These are phyloP conservation scores for Hemibagrus wyckioides DNA, from an alignment of 2,113 vertebrate species.

Conservation along the genomic window DNA sequence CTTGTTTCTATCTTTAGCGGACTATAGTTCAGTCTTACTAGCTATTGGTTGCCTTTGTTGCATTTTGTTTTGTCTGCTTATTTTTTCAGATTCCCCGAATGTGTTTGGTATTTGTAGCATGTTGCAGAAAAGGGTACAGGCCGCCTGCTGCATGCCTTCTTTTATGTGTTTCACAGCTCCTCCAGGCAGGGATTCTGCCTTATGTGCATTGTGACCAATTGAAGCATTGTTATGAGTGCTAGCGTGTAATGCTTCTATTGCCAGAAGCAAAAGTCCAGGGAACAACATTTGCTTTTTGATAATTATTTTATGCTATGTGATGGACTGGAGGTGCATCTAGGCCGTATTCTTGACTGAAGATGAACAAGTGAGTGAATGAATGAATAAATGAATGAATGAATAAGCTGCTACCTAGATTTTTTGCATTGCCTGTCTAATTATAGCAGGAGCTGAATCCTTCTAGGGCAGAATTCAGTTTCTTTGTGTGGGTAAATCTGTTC, in stretches of 20 bases:
- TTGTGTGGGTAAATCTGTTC: neutral
- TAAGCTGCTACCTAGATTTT: neutral
- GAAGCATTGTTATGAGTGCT: constrained; percentile 14
- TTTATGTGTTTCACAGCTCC: constrained; percentile 21
- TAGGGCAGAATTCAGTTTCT: neutral
- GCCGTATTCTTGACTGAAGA: neutral
- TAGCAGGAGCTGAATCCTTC: neutral
- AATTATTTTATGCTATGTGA: constrained; percentile 11
- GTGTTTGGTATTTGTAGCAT: constrained; percentile 1
- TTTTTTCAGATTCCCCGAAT: neutral
- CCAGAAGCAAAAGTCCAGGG: neutral
- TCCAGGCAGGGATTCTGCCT: constrained; percentile 5
- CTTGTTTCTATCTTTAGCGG: constrained; percentile 5
- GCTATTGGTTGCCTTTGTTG: neutral
- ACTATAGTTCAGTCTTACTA: neutral
- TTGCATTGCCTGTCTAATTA: neutral
- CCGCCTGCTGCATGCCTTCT: constrained; percentile 10
- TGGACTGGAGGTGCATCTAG: neutral
- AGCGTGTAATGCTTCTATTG: neutral
- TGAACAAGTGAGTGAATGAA: neutral
- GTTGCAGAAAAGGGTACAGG: neutral
- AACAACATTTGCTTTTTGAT: constrained; percentile 5
- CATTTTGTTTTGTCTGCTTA: neutral
- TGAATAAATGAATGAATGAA: neutral
- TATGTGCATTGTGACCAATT: constrained; percentile 4